phyloP scores from a whole-genome alignment of 1,140 invertebrate genomes.

The Apis cerana region DNA sequence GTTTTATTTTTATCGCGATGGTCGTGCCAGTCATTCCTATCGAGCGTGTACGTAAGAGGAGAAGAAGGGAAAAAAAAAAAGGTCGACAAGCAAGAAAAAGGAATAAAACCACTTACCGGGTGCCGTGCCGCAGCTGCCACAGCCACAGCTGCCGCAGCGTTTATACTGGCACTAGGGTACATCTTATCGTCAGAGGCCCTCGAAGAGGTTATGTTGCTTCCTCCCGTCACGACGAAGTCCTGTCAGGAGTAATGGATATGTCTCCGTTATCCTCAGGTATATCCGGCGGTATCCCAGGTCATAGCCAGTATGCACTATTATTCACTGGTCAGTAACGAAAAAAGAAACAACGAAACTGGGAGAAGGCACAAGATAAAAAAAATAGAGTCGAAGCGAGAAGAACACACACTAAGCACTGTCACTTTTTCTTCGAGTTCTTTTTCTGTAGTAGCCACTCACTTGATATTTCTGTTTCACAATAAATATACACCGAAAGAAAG shows the following conservation, averaged over 20 bases:
- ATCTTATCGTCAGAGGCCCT: constrained; percentile 73
- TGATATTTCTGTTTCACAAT: constrained; percentile 17
- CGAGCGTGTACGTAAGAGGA: constrained; percentile 2
- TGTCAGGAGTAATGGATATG: constrained; percentile 44
- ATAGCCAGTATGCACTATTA: constrained; percentile 50
- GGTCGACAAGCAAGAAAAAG: constrained; percentile 1
- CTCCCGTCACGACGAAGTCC: constrained; percentile 35
- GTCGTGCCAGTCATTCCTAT: constrained; percentile 29
- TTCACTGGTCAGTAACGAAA: constrained; percentile 35
- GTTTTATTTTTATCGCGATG: constrained; percentile 28
- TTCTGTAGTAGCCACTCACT: constrained; percentile 1
- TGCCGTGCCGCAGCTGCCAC: constrained; percentile 83
- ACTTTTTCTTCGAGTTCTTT: constrained; percentile 29
- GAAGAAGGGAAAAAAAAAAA: neutral
- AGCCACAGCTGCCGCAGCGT: constrained; percentile 82
- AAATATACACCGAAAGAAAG: neutral
- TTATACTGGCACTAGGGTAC: constrained; percentile 83
- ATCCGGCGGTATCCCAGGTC: constrained; percentile 53
- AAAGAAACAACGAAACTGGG: neutral
- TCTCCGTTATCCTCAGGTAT: constrained; percentile 56
- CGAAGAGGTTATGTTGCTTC: constrained; percentile 51
- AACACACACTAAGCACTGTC: constrained; percentile 41
- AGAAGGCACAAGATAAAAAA: neutral
- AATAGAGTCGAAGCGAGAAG: constrained; percentile 5
- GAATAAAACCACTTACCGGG: constrained; percentile 79